Evolutionary conservation across 1,140 invertebrate species (phyloP), one percentile per base, ranked within the genome.

Genomic region (Ephestia elutella): DNA sequence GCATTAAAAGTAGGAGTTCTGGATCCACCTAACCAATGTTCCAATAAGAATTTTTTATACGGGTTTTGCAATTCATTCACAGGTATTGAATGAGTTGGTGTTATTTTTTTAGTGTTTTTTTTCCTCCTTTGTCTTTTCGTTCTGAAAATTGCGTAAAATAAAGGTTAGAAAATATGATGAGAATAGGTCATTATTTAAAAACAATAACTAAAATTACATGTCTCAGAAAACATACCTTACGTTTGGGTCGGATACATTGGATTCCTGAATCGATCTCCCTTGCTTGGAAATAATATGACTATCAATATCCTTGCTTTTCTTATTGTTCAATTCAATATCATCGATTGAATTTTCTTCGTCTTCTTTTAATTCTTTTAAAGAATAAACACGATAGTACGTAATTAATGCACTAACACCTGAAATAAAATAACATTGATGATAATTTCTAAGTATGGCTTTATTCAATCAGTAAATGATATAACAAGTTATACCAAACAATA

Each of bases 351-450:
- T 73, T 68, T 81, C 84, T 84, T 82, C 88, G 17, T 71, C 69
- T 44, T 72, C 69, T 32, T 90, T 89, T 32, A 87, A 82, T 28
- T 82, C 88, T 66, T 89, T 87, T 13, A 89, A 89, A 71, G 93
- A 91, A 71, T 93, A 93, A 72, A 90, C 92, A 70, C 90, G 90
- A 64, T 93, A 93, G 69, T 93, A 94, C 3, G 93, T 72, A 3
- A 91, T 69, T 91, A 94, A 92, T 63, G 91, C 91, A 13, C 76
- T 68, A 53, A 93, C 73, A 25, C 92, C 90, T 92, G 63, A 76
- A 75, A 79, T 19, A 54, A 62, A 56, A 59, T 54, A 63, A 7
- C 4, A 51, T 19, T 44, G 21, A 44, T 28, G 20, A 48, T 48
- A 15, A 19, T 38, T 35, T 57, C 21, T 25, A 25, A 3, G 2